These are phyloP conservation scores for Ifrita kowaldi DNA, from an alignment of 2,113 vertebrate species.

Conservation along the genomic window DNA sequence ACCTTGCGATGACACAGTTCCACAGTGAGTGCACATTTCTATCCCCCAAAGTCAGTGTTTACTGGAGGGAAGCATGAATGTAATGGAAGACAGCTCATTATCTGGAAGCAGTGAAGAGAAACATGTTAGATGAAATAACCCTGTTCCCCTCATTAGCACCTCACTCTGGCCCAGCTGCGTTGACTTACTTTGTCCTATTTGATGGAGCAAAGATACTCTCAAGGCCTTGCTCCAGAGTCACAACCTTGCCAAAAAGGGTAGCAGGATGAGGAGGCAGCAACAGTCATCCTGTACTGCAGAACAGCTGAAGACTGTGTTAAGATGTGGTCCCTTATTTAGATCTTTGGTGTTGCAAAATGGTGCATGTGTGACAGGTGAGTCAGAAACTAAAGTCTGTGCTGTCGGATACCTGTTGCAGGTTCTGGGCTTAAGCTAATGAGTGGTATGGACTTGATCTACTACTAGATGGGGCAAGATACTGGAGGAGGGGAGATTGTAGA, in stretches of 20 bases:
- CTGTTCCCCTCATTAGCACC: neutral
- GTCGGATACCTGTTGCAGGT: neutral
- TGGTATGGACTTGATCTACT: neutral
- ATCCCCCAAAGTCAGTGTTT: fast-evolving
- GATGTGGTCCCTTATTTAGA: neutral
- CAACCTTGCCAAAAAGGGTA: neutral
- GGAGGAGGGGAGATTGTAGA: neutral
- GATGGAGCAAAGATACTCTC: neutral
- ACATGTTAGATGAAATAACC: neutral
- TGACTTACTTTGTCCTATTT: neutral
- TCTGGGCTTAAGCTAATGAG: neutral
- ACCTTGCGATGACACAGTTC: neutral
- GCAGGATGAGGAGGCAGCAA: neutral
- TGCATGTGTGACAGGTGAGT: neutral
- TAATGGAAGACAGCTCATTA: neutral
- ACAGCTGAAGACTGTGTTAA: neutral
- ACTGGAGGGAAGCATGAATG: neutral
- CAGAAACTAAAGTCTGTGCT: neutral
- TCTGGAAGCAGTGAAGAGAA: neutral
- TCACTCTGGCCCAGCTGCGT: neutral
- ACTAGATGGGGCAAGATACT: neutral
- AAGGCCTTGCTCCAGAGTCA: neutral
- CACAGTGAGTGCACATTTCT: neutral
- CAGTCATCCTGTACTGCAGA: neutral
- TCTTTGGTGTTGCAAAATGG: neutral